Base-by-base conservation (phyloP, 2,888 invertebrate species). In the Euplexia lucipara region DNA sequence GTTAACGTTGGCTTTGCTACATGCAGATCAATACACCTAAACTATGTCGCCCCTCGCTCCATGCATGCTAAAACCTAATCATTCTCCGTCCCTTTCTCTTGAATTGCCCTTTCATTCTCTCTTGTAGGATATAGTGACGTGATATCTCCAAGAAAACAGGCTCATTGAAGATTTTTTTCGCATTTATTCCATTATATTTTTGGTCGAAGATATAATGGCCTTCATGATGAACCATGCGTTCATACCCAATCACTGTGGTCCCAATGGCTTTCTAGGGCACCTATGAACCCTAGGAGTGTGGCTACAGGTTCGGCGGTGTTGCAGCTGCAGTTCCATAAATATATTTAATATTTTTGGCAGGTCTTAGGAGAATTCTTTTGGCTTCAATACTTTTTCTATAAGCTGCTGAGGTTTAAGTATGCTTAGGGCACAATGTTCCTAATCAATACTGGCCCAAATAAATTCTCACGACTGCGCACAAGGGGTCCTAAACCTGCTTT, bases 401-500 rank as follows among this genome's bases (percentile, higher is more conserved):
- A 39, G 5, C 34, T 70, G 42, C 20, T 44, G 32, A 49, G 26
- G 16, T 37, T 69, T 35, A 26, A 37, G 26, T 18, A 37, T 66
- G 12, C 18, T 67, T 34, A 14, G 20, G 37, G 53, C 10, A 34
- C 37, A 20, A 16, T 49, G 16, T 44, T 6, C 39, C 34, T 69
- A 69, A 69, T 69, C 69, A 69, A 69, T 69, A 69, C 69, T 54
- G 53, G 53, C 69, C 62, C 53, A 69, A 69, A 68, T 68, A 53
- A 68, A 69, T 62, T 69, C 53, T 62, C 49, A 69, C 69, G 69
- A 34, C 70, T 69, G 69, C 69, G 69, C 69, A 69, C 68, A 69
- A 69, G 41, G 61, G 53, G 32, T 53, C 34, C 62, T 53, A 20
- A 67, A 41, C 45, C 16, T 22, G 58, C 39, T 53, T 18, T 14